Evolutionary conservation across 2,797 vertebrate species (phyloP).

Genomic region (Acipenser ruthenus): DNA sequence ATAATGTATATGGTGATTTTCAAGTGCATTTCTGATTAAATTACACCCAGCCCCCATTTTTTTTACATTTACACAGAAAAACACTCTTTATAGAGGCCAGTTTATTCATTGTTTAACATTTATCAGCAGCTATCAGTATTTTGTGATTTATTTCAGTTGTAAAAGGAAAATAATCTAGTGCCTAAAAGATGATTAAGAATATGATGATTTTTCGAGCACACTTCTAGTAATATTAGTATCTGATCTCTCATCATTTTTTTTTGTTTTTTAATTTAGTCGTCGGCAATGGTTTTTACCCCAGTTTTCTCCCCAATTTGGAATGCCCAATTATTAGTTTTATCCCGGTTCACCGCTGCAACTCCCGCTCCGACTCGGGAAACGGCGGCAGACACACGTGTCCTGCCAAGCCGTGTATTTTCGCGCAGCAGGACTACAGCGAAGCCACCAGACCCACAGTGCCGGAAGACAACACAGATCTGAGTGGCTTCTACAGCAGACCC

Average conservation of each 20-base stretch:
- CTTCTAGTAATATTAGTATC: conserved; percentile 36
- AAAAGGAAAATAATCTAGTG: conserved; percentile 24
- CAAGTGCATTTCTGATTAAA: conserved; percentile 46
- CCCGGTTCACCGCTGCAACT: no score
- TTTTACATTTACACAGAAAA: background rate
- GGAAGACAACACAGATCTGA: no score
- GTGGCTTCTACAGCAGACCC: no score
- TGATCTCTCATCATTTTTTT: conserved; percentile 4
- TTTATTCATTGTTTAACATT: conserved; percentile 33
- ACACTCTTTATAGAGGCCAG: conserved; percentile 3
- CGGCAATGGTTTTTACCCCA: no score
- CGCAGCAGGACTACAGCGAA: no score
- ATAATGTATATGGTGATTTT: conserved; percentile 50
- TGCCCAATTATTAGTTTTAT: no score
- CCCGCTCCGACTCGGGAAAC: no score
- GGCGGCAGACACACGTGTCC: no score
- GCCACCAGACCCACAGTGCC: no score
- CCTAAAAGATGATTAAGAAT: conserved; percentile 35
- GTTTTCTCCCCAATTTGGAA: no score
- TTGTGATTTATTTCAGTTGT: conserved; percentile 34
- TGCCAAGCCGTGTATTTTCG: no score
- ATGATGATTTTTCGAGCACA: conserved; percentile 36
- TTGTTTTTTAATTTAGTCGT: no score
- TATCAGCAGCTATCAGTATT: conserved; percentile 20
- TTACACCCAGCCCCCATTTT: conserved; percentile 24